These are phyloP conservation scores for human DNA, from an alignment of 2,113 vertebrate genomes.

Conservation along the genomic window GRCh38 chr4:173050501-173051000, in stretches of 20 bases:
- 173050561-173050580: not conserved
- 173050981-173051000: not conserved
- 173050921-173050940: not conserved
- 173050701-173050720: slow-evolving; percentile 35
- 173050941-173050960: slow-evolving; percentile 9
- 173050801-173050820: not conserved
- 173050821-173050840: not conserved
- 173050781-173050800: slow-evolving; percentile 22
- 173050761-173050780: not conserved
- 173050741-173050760: not conserved
- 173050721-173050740: not conserved
- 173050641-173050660: not conserved
- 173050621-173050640: not conserved
- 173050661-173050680: not conserved
- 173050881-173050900: not conserved
- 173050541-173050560: not conserved
- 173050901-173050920: slow-evolving; percentile 34
- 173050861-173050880: not conserved
- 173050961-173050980: not conserved
- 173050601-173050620: not conserved
- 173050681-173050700: not conserved
- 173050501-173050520: not conserved
- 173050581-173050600: not conserved
- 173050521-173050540: not conserved
- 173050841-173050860: slow-evolving; percentile 34